Evolutionary conservation across 2,888 invertebrate species (phyloP), one percentile per base, ranked within the genome.

Genomic region (Drosophila helvetica): DNA sequence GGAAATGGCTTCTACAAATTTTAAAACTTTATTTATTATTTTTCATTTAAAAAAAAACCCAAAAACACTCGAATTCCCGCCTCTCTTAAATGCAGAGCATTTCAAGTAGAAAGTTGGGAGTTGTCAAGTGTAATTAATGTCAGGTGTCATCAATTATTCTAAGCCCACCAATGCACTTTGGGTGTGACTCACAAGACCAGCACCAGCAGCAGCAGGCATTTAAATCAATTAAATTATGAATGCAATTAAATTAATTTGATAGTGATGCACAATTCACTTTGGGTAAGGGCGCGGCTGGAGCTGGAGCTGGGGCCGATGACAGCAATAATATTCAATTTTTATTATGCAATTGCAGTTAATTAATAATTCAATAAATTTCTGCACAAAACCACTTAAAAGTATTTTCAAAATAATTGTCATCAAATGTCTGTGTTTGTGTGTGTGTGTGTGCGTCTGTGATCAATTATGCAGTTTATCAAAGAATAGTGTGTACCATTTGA

Each of bases 161-260:
- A 83, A 88, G 83, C 83, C 72, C 68, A 38, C 15, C 0, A 38
- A 2, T 57, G 50, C 54, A 43, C 70, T 64, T 25, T 62, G 63
- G 51, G 57, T 18, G 46, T 46, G 22, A 6, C 25, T 7, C 27
- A 12, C 10, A 30, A 42, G 19, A 8, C 17, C 18, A n/a, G 18
- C n/a, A n/a, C n/a, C n/a, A n/a, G n/a, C n/a, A n/a, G n/a, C n/a
- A n/a, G n/a, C 18, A n/a, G 18, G 17, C 15, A 81, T 86, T 87
- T 69, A 84, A 84, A 88, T 88, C 83, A 88, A 84, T 84, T 88
- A 74, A 86, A 84, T 80, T 88, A 83, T 86, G 88, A 78, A 88
- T 88, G 83, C 78, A 80, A 88, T 86, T 86, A 78, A 86, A 80
- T 86, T 80, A 78, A 88, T 88, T 83, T n/a, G n/a, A n/a, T 83